Evolutionary conservation across 2,797 vertebrate genomes (phyloP).

Genomic region (Orientallactaga sibirica): DNA sequence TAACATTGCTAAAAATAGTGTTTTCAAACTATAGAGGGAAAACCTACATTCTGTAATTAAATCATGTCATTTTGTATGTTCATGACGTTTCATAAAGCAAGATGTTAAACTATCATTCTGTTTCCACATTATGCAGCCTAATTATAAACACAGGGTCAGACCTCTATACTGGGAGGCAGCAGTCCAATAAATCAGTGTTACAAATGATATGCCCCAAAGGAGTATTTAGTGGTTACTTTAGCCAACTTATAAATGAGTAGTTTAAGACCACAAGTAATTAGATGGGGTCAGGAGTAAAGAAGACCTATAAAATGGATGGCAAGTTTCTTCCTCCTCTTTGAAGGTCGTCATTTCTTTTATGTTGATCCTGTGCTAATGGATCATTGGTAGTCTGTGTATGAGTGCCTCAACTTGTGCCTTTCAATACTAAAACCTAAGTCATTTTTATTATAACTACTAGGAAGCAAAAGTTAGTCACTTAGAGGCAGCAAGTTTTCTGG

Average conservation of each 20-base stretch:
- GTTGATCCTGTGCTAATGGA: constrained; percentile 46
- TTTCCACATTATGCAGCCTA: constrained; percentile 71
- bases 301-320: constrained; percentile 55
- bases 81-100: constrained; percentile 62
- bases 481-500: constrained; percentile 53
- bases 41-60: constrained; percentile 66
- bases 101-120: constrained; percentile 45
- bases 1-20: constrained; percentile 54
- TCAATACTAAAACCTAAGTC: constrained; percentile 45
- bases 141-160: constrained; percentile 73
- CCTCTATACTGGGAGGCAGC: constrained; percentile 53
- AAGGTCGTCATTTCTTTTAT: constrained; percentile 5
- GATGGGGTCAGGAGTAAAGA: constrained; percentile 61
- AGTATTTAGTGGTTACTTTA: constrained; percentile 77
- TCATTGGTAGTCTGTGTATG: constrained; percentile 17
- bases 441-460: constrained; percentile 55
- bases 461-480: constrained; percentile 55
- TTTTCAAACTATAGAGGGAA: constrained; percentile 58
- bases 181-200: constrained; percentile 78
- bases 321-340: constrained; percentile 23
- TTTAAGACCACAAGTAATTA: constrained; percentile 71
- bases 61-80: constrained; percentile 55
- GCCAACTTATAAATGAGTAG: constrained; percentile 76
- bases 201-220: constrained; percentile 79
- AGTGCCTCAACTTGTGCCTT: constrained; percentile 35